These are phyloP conservation scores for Mus spicilegus DNA, from an alignment of 2,113 vertebrate genomes.

Conservation along the genomic window DNA sequence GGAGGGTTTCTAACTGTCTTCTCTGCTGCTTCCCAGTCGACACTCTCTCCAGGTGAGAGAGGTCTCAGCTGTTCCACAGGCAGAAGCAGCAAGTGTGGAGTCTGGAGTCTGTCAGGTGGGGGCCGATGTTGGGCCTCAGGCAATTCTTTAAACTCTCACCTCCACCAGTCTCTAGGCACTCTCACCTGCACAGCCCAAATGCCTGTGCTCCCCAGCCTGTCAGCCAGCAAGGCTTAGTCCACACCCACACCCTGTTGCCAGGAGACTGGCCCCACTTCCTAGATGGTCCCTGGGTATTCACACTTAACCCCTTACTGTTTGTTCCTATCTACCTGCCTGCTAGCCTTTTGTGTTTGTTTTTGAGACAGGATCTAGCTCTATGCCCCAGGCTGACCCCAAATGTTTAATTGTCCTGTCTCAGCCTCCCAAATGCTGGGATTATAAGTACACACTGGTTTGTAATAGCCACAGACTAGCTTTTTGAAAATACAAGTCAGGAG, in stretches of 20 bases:
- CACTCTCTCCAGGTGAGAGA: neutral
- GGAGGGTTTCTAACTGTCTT: constrained; percentile 16
- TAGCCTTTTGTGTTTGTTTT: neutral
- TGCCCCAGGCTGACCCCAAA: neutral
- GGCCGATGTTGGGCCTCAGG: neutral
- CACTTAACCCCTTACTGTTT: neutral
- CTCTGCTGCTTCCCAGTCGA: neutral
- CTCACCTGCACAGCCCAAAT: neutral
- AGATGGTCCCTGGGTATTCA: neutral
- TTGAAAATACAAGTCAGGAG: constrained; percentile 39
- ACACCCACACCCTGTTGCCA: neutral
- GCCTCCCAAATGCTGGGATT: neutral
- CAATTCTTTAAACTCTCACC: neutral
- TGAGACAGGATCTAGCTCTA: neutral
- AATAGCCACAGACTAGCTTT: neutral
- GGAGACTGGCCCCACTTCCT: neutral
- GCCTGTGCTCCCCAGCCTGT: neutral
- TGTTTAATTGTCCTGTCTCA: neutral
- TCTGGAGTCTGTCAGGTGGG: neutral
- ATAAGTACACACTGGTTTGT: neutral
- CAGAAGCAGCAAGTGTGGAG: neutral
- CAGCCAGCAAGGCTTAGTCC: neutral
- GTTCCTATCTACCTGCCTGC: neutral
- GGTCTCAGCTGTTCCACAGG: neutral
- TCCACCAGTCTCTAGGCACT: neutral